A percentile compares a stretch with the other conserved stretches of the same genome.
These are phyloP conservation scores for Desoria tigrina DNA, from an alignment of 2,888 invertebrate species.

Conservation along the genomic window DNA sequence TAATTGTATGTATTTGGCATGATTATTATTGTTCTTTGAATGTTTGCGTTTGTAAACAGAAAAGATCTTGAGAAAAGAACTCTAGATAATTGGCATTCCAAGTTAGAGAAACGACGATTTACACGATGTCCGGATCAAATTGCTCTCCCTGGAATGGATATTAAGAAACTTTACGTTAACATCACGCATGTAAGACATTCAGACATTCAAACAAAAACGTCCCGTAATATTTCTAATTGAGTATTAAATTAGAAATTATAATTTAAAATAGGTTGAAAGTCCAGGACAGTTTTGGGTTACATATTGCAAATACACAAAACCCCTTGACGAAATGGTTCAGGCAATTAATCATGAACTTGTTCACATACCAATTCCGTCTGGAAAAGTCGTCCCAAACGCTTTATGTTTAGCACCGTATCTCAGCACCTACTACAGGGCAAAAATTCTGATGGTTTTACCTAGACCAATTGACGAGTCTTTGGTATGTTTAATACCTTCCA, in stretches of 20 bases:
- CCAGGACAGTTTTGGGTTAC: conserved; percentile 50
- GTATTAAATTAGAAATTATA: background rate
- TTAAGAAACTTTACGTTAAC: conserved; percentile 62
- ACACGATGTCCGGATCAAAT: conserved; percentile 58
- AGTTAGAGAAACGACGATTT: conserved; percentile 54
- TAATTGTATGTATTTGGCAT: too few relatives aligned
- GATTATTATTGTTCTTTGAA: background rate
- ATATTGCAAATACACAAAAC: conserved; percentile 17
- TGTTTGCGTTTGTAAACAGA: conserved; percentile 4
- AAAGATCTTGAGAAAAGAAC: conserved; percentile 30
- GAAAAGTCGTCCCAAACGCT: conserved; percentile 29
- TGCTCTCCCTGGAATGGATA: conserved; percentile 64
- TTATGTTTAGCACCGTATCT: conserved; percentile 46
- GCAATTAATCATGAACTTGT: conserved; percentile 31
- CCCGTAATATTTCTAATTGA: background rate
- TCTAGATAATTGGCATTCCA: conserved; percentile 53
- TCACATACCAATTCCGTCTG: conserved; percentile 12
- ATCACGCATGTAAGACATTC: conserved; percentile 65
- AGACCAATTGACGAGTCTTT: conserved; percentile 15
- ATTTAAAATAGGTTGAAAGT: conserved; percentile 36
- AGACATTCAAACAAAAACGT: too few relatives aligned
- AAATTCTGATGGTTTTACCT: conserved; percentile 26
- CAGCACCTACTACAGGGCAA: conserved; percentile 41
- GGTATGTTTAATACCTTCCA: conserved; percentile 9
- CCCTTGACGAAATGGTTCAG: conserved; percentile 21